These are phyloP conservation scores for Cetonia aurata DNA, from an alignment of 2,888 invertebrate species.

Conservation along the genomic window DNA sequence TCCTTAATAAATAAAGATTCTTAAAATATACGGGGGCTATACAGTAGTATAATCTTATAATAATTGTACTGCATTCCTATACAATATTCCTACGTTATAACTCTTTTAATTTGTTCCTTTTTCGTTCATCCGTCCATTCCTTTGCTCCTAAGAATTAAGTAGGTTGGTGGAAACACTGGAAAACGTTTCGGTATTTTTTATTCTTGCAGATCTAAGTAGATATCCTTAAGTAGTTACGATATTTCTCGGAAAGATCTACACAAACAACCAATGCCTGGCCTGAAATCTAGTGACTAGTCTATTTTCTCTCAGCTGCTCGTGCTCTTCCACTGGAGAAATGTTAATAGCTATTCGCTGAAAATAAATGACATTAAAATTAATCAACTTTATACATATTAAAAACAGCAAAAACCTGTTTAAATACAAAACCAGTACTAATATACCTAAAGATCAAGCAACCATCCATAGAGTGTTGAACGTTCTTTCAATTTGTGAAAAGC, in stretches of 20 bases:
- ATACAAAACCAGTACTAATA: too few relatives aligned
- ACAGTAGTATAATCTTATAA: slow-evolving; percentile 1
- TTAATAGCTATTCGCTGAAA: slow-evolving; percentile 75
- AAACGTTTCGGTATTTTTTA: too few relatives aligned
- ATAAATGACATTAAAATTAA: slow-evolving; percentile 19
- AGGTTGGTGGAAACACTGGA: too few relatives aligned
- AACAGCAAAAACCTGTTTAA: too few relatives aligned
- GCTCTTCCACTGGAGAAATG: slow-evolving; percentile 77
- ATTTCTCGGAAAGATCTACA: slow-evolving; percentile 65
- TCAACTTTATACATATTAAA: too few relatives aligned
- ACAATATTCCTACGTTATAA: neutral
- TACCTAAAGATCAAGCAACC: too few relatives aligned
- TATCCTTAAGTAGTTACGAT: too few relatives aligned
- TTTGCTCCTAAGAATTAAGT: too few relatives aligned
- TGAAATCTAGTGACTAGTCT: slow-evolving; percentile 74
- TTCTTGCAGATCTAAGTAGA: too few relatives aligned
- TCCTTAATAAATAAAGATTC: slow-evolving; percentile 32
- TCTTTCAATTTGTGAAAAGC: too few relatives aligned
- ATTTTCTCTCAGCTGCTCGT: slow-evolving; percentile 73
- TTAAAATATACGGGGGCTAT: slow-evolving; percentile 20
- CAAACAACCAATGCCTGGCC: slow-evolving; percentile 77
- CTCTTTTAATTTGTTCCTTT: neutral
- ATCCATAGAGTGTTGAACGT: too few relatives aligned
- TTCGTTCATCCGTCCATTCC: too few relatives aligned
- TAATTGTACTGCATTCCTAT: neutral